Conservation (phyloP, 2,113 vertebrate genomes). For the Ramphastos sulfuratus region DNA sequence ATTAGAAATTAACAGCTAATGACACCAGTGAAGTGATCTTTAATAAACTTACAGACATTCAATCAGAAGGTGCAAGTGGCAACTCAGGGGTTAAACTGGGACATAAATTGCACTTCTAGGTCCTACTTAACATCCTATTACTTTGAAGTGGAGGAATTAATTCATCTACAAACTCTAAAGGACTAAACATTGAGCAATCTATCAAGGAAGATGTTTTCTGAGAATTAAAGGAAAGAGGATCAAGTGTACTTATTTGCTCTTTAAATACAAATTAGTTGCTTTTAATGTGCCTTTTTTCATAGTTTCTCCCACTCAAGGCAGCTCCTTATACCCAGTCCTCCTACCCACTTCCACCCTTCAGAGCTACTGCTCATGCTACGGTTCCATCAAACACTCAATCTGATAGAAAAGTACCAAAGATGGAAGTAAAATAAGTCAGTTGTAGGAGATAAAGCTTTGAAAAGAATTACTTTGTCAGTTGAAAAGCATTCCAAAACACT, state of each 20-base stretch:
- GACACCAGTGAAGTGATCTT: neutral
- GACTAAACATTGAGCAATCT: neutral
- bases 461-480: neutral
- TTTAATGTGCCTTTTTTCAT: neutral
- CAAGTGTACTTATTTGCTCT: neutral
- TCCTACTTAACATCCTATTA: neutral
- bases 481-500: constrained; percentile 25
- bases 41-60: neutral
- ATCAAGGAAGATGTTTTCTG: neutral
- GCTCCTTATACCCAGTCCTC: neutral
- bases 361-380: neutral
- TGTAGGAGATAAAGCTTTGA: neutral
- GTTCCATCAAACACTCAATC: neutral
- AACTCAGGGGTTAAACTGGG: neutral
- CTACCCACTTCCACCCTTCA: neutral
- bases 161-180: neutral
- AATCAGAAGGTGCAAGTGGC: neutral
- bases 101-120: neutral
- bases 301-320: neutral
- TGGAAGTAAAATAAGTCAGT: neutral
- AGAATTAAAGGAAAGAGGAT: neutral
- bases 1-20: neutral
- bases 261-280: neutral
- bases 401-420: neutral
- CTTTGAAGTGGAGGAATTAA: neutral